Percentiles rank a stretch among this genome's conserved stretches.
These are phyloP conservation scores for Heliconius aoede DNA, from an alignment of 2,888 invertebrate genomes.

Conservation along the genomic window DNA sequence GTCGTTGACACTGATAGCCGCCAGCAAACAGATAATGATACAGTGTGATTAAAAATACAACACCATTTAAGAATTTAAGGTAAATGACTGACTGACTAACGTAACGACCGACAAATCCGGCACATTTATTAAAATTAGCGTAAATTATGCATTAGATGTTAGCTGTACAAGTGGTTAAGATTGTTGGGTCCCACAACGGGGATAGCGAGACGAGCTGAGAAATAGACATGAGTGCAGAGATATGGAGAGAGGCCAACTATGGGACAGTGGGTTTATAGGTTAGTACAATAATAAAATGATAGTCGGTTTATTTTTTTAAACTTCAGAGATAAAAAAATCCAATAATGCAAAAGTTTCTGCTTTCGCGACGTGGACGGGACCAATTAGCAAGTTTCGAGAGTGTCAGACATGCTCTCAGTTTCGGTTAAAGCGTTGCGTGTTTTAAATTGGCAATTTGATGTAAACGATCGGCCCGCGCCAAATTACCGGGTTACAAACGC, in stretches of 20 bases:
- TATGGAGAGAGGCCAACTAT: no score
- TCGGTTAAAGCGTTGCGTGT: conserved; percentile 57
- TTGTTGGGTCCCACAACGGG: no score
- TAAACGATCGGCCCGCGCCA: conserved; percentile 56
- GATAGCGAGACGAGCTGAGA: no score
- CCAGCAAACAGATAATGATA: conserved; percentile 25
- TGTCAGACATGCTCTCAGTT: conserved; percentile 6
- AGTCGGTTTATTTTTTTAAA: no score
- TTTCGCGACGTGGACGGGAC: not conserved
- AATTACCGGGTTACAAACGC: conserved; percentile 47
- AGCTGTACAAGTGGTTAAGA: no score
- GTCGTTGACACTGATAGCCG: conserved; percentile 35
- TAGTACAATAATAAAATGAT: no score
- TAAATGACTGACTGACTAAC: conserved; percentile 13
- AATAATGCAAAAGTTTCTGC: not conserved
- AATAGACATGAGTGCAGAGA: no score
- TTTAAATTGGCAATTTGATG: conserved; percentile 55
- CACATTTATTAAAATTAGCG: no score
- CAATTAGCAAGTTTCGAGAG: not conserved
- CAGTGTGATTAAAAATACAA: conserved; percentile 30
- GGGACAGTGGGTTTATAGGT: no score
- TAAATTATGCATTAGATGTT: no score
- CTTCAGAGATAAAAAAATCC: not conserved
- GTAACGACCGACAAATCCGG: not conserved
- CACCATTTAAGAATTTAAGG: conserved; percentile 20